phyloP scores from a whole-genome alignment of 2,888 invertebrate species.

The Catocala sponsa region DNA sequence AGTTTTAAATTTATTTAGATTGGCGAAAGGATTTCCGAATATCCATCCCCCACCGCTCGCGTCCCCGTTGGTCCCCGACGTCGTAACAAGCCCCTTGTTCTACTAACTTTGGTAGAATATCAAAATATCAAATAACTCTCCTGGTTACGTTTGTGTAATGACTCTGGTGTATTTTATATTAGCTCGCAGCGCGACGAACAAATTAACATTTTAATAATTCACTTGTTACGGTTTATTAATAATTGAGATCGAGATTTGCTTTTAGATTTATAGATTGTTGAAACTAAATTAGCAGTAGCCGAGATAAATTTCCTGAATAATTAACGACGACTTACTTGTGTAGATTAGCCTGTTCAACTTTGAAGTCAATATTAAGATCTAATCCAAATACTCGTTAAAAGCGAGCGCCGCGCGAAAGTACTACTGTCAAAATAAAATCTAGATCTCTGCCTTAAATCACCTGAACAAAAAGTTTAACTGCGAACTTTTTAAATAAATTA shows the following conservation, averaged over 20 bases:
- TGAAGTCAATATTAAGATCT: slow-evolving; percentile 5
- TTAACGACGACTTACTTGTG: slow-evolving; percentile 18
- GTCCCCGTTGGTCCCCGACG: slow-evolving; percentile 1
- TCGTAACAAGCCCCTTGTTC: slow-evolving; percentile 61
- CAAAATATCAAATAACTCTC: slow-evolving; percentile 55
- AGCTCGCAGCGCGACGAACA: slow-evolving; percentile 41
- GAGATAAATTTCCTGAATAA: slow-evolving; percentile 18
- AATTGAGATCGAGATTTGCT: slow-evolving; percentile 29
- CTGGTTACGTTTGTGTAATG: slow-evolving; percentile 45
- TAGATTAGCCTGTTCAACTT: slow-evolving; percentile 2
- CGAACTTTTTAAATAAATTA: background rate
- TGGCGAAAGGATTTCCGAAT: slow-evolving; percentile 58
- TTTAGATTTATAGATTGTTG: slow-evolving; percentile 18
- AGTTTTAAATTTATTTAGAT: slow-evolving; percentile 69
- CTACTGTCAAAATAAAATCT: slow-evolving; percentile 18
- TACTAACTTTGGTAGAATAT: slow-evolving; percentile 57
- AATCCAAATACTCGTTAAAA: slow-evolving; percentile 22
- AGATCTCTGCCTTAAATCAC: slow-evolving; percentile 11
- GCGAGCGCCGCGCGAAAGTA: slow-evolving; percentile 4
- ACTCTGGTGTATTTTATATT: slow-evolving; percentile 46
- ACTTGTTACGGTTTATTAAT: slow-evolving; percentile 37
- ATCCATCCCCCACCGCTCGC: slow-evolving; percentile 17
- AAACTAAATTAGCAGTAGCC: slow-evolving; percentile 24
- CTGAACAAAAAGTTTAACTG: slow-evolving; percentile 1
- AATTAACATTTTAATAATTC: slow-evolving; percentile 52